phyloP scores from a whole-genome alignment of 1,140 invertebrate genomes.

The Phocides pigmalion region DNA sequence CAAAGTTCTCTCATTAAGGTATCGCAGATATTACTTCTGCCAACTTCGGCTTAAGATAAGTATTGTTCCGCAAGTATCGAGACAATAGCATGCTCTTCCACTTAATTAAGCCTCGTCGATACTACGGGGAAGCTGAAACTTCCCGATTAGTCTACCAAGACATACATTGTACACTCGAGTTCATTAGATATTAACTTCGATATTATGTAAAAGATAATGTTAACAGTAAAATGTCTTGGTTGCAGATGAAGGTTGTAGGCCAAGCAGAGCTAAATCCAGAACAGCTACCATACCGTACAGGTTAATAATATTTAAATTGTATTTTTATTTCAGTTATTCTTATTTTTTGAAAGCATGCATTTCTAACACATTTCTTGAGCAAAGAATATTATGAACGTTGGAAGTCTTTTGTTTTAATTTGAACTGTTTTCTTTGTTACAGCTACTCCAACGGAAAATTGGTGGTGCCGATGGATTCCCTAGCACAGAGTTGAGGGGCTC shows the following conservation, averaged over 20 bases:
- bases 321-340: not conserved
- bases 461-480: slow-evolving; percentile 84
- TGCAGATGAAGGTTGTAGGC: slow-evolving; percentile 81
- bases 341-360: slow-evolving; percentile 10
- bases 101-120: slow-evolving; percentile 74
- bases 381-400: not conserved
- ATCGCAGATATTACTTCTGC: slow-evolving; percentile 79
- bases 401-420: slow-evolving; percentile 32
- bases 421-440: slow-evolving; percentile 65
- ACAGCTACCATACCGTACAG: slow-evolving; percentile 79
- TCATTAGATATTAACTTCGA: slow-evolving; percentile 33
- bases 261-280: slow-evolving; percentile 83
- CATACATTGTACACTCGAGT: slow-evolving; percentile 39
- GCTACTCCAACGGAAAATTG: slow-evolving; percentile 83
- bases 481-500: slow-evolving; percentile 77
- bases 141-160: slow-evolving; percentile 55
- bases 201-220: slow-evolving; percentile 25
- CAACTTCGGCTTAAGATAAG: slow-evolving; percentile 76
- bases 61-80: slow-evolving; percentile 76
- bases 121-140: slow-evolving; percentile 57
- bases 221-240: slow-evolving; percentile 70
- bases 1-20: slow-evolving; percentile 82
- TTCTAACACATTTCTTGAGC: slow-evolving; percentile 7
- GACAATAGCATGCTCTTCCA: slow-evolving; percentile 76
- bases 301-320: slow-evolving; percentile 58